Percentiles rank a stretch among this genome's conserved stretches.
These are phyloP conservation scores for Tetrao urogallus DNA, from an alignment of 2,113 vertebrate species.

Conservation along the genomic window DNA sequence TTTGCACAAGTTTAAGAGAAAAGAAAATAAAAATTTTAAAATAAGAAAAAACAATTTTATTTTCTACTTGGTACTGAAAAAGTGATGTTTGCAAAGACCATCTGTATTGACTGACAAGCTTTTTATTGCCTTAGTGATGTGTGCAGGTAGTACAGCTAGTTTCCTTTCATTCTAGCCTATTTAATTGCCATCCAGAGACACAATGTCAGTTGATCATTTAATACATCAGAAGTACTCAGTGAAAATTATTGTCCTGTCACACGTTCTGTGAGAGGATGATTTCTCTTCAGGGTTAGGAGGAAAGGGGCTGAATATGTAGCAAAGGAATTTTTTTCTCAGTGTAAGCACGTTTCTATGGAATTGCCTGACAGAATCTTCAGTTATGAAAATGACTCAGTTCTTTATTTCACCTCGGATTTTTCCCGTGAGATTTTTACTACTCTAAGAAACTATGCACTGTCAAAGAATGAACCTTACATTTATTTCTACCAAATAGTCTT, in stretches of 20 bases:
- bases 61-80: neutral
- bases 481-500: neutral
- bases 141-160: neutral
- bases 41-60: neutral
- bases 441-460: neutral
- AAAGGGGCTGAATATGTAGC: neutral
- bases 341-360: neutral
- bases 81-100: neutral
- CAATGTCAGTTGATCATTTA: slow-evolving; percentile 21
- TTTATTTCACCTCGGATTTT: neutral
- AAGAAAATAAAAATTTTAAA: neutral
- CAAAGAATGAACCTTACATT: neutral
- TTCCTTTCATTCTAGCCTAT: slow-evolving; percentile 9
- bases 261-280: slow-evolving; percentile 8
- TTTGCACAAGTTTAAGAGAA: neutral
- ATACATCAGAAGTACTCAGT: slow-evolving; percentile 12
- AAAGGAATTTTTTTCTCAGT: slow-evolving; percentile 2
- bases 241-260: slow-evolving; percentile 44
- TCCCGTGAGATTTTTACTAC: neutral
- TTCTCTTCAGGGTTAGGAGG: neutral
- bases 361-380: neutral
- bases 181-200: slow-evolving; percentile 17
- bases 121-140: neutral
- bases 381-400: neutral
- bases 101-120: neutral